Evolutionary conservation across 2,888 invertebrate genomes (phyloP), one percentile per base, ranked within the genome.

Genomic region (Cephus rjabovi): DNA sequence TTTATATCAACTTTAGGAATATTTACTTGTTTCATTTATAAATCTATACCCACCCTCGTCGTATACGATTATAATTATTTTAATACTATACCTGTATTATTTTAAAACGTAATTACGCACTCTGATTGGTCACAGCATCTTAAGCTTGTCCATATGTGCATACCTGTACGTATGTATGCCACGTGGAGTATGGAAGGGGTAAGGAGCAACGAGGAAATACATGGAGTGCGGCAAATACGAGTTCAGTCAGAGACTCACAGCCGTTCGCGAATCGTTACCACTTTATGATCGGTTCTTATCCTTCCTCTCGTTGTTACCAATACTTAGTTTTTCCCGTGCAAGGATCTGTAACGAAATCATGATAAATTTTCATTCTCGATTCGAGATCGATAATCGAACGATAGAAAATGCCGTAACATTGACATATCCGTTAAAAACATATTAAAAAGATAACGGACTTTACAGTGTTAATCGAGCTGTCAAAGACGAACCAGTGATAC

Each of bases 231-330:
- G 83, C 84, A 82, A 82, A 81, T 81, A 81, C 80, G 84, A 82
- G 85, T 85, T 86, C 88, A 89, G 88, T 89, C 87, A 86, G 81
- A 83, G 84, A 86, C 82, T 83, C 81, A 81, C 84, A 79, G 81
- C 81, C 82, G 81, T 80, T 77, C 84, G 82, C 83, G 86, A 80
- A 79, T 71, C 82, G 77, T 75, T 79, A 79, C 56, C 2, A 56
- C 56, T 56, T 56, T 56, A 56, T 56, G n/a, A 77, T 76, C 73
- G 56, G 35, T 76, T 77, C 34, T 56, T 76, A 31, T 78, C 69
- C 33, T 37, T 74, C 56, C 9, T 73, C 35, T 23, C 34, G 33
- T 35, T 56, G 56, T 56, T 56, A 56, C 56, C 56, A 23, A 9
- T 23, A 56, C 23, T 56, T 23, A 23, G 23, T 23, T 23, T 23